Conservation (phyloP, 2,113 vertebrate genomes). For the Merops nubicus region DNA sequence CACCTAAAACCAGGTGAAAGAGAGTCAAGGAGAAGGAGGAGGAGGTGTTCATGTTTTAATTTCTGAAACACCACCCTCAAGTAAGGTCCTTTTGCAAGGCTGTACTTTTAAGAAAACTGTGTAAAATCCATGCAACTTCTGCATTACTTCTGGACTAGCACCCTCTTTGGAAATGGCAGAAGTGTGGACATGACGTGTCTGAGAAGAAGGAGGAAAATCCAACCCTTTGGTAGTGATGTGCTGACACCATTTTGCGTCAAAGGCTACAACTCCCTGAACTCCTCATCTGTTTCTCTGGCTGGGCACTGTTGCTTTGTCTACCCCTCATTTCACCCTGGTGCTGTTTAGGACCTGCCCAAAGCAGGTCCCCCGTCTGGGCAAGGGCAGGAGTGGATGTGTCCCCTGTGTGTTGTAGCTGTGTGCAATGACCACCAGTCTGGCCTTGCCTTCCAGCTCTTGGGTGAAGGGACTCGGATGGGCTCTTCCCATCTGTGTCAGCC, state of each 20-base stretch:
- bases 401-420: fast-evolving
- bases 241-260: background rate
- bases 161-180: background rate
- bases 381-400: fast-evolving
- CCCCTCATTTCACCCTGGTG: fast-evolving
- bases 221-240: background rate
- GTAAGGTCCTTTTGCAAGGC: background rate
- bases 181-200: background rate
- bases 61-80: background rate
- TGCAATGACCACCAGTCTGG: fast-evolving
- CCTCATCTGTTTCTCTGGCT: background rate
- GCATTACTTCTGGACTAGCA: background rate
- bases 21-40: background rate
- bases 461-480: background rate
- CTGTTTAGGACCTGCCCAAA: background rate
- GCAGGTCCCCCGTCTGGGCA: fast-evolving
- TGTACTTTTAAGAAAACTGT: background rate
- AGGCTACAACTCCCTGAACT: background rate
- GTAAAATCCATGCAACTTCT: background rate
- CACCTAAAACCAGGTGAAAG: background rate
- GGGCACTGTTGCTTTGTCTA: background rate
- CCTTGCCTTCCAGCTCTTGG: background rate
- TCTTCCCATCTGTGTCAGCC: fast-evolving
- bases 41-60: background rate
- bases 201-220: background rate